These are phyloP conservation scores for Drosophila atripex DNA, from an alignment of 2,888 invertebrate genomes.

Conservation along the genomic window DNA sequence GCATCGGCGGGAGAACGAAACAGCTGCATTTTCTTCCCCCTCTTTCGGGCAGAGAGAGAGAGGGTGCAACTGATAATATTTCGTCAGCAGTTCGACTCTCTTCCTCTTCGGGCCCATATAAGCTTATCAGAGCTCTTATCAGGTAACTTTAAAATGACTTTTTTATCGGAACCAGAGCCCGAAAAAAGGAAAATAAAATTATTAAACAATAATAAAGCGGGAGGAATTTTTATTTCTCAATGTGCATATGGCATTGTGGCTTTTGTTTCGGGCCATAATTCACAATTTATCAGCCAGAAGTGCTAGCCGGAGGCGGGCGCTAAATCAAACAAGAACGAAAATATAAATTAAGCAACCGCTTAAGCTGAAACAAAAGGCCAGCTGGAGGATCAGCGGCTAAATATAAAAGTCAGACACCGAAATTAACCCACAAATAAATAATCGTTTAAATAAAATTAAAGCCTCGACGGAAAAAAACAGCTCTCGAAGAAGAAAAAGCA, in stretches of 20 bases:
- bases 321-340: conserved; percentile 53
- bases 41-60: background rate
- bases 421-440: background rate
- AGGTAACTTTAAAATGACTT: conserved; percentile 16
- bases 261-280: conserved; percentile 24
- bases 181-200: conserved; percentile 2
- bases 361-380: conserved; percentile 10
- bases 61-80: conserved; percentile 19
- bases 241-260: conserved; percentile 11
- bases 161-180: conserved; percentile 11
- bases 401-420: conserved; percentile 2
- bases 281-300: conserved; percentile 46
- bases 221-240: conserved; percentile 24
- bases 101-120: background rate
- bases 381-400: conserved; percentile 5
- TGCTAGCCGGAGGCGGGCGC: conserved; percentile 43
- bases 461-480: background rate
- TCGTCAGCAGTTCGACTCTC: conserved; percentile 1
- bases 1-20: background rate
- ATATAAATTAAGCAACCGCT: conserved; percentile 39
- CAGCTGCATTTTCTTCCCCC: conserved; percentile 13
- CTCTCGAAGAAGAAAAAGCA: background rate
- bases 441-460: background rate
- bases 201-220: conserved; percentile 14
- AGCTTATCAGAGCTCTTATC: conserved; percentile 27